Evolutionary conservation across 1,140 invertebrate species (phyloP).

Genomic region (Drosophila seguyi): DNA sequence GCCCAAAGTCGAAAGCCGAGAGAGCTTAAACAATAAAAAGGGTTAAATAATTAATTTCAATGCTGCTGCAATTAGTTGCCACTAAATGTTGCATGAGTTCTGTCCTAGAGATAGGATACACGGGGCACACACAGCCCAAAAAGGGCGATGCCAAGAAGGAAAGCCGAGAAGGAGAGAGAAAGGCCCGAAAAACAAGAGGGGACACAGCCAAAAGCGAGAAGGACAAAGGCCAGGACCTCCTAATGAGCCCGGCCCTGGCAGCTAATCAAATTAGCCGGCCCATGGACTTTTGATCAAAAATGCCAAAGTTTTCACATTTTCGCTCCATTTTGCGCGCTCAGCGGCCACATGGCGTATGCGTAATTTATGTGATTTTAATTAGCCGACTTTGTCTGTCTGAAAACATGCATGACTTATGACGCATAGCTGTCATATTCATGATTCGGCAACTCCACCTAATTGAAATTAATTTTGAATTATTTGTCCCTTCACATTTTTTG

Average conservation of each 20-base stretch:
- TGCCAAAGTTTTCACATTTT: slow-evolving; percentile 63
- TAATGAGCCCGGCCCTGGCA: slow-evolving; percentile 60
- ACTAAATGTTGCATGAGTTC: slow-evolving; percentile 79
- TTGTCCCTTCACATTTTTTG: slow-evolving; percentile 16
- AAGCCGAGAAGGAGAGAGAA: slow-evolving; percentile 24
- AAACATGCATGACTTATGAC: slow-evolving; percentile 64
- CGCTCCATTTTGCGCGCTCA: slow-evolving; percentile 49
- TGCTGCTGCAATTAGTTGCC: slow-evolving; percentile 83
- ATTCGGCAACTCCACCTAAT: slow-evolving; percentile 64
- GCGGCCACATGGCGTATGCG: slow-evolving; percentile 68
- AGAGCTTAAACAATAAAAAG: slow-evolving; percentile 82
- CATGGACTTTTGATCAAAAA: slow-evolving; percentile 74
- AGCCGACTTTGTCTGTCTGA: slow-evolving; percentile 37
- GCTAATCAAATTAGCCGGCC: slow-evolving; percentile 76
- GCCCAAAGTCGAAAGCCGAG: slow-evolving; percentile 27
- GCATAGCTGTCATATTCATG: slow-evolving; percentile 80
- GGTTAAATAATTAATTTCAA: slow-evolving; percentile 84
- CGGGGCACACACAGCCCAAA: slow-evolving; percentile 11
- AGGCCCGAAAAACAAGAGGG: slow-evolving; percentile 3
- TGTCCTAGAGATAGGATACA: slow-evolving; percentile 58
- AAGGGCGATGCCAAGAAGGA: slow-evolving; percentile 17
- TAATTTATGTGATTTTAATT: slow-evolving; percentile 83
- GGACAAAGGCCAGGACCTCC: slow-evolving; percentile 48
- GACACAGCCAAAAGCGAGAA: neutral
- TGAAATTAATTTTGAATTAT: slow-evolving; percentile 82